Evolutionary conservation across 1,140 invertebrate genomes (phyloP).

Genomic region (Gonatopus flavifemur): DNA sequence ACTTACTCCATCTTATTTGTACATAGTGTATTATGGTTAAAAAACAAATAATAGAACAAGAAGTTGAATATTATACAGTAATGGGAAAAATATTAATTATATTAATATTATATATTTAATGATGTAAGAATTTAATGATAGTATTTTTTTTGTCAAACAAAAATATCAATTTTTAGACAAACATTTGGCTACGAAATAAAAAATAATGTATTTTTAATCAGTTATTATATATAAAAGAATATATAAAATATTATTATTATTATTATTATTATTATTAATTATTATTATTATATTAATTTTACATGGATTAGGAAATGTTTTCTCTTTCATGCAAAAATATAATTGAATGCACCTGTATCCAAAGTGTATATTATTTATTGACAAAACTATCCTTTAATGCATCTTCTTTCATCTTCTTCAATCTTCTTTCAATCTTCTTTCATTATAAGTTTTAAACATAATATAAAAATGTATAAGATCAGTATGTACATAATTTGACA

Average conservation of each 20-base stretch:
- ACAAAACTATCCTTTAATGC: constrained; percentile 10
- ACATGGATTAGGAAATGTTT: constrained; percentile 39
- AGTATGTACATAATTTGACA: too few relatives aligned
- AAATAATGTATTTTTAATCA: constrained; percentile 51
- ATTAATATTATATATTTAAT: constrained; percentile 49
- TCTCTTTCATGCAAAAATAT: constrained; percentile 47
- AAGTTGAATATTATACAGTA: constrained; percentile 25
- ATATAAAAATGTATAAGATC: too few relatives aligned
- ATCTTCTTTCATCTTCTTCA: neutral
- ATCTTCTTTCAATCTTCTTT: constrained; percentile 1
- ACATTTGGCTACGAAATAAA: constrained; percentile 35
- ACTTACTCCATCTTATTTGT: constrained; percentile 47
- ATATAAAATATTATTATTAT: too few relatives aligned
- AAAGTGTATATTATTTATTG: constrained; percentile 29
- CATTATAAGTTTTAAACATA: too few relatives aligned
- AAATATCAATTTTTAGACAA: constrained; percentile 45
- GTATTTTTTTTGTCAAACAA: constrained; percentile 37
- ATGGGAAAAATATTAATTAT: constrained; percentile 36
- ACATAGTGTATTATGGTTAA: constrained; percentile 53
- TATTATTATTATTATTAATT: constrained; percentile 37
- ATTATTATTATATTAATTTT: constrained; percentile 36
- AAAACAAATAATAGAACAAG: constrained; percentile 27
- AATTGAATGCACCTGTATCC: constrained; percentile 42
- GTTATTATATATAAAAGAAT: constrained; percentile 43
- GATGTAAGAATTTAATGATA: constrained; percentile 35